Evolutionary conservation across 2,888 invertebrate species (phyloP), one percentile per base, ranked within the genome.

Genomic region (Tiliacea citrago): DNA sequence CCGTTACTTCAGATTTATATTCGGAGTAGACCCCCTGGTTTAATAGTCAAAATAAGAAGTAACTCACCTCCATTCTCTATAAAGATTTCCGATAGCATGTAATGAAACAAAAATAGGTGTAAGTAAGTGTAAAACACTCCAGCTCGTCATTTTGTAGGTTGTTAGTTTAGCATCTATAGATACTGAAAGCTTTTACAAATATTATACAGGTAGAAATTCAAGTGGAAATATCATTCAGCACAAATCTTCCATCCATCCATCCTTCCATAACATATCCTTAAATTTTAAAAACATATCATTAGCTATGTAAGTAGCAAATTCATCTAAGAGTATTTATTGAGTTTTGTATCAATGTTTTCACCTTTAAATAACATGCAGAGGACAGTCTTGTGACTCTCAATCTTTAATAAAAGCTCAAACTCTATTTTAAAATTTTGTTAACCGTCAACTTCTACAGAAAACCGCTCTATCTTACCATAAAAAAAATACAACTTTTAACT

Each of bases 21-120:
- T n/a, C n/a, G n/a, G n/a, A n/a, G n/a, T n/a, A n/a, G n/a, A n/a
- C n/a, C n/a, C n/a, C n/a, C n/a, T n/a, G 21, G 58, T 74, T 74
- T 75, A 58, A 47, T 51, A 83, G 42, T 68, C 49, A 82, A 79
- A 83, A 73, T 81, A 80, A 73, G 79, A 82, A 67, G 79, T 81
- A 86, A 95, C 96, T 95, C 93, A 96, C 96, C 96, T 93, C 96
- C 96, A 79, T 96, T 96, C 86, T 96, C 96, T 96, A 92, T 91
- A 86, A 86, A 88, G 91, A 81, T 92, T 93, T 93, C 91, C 90
- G 93, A 92, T 94, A 92, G 91, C 96, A 95, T 95, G 96, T 94
- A 95, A 95, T 92, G 93, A 95, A 94, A 94, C 90, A 93, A 93
- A 92, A 93, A 89, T 84, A 84, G 73, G 57, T 88, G 90, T 92